Base-by-base conservation (phyloP, 1,140 invertebrate genomes). In the Leptestheria dahalacensis region DNA sequence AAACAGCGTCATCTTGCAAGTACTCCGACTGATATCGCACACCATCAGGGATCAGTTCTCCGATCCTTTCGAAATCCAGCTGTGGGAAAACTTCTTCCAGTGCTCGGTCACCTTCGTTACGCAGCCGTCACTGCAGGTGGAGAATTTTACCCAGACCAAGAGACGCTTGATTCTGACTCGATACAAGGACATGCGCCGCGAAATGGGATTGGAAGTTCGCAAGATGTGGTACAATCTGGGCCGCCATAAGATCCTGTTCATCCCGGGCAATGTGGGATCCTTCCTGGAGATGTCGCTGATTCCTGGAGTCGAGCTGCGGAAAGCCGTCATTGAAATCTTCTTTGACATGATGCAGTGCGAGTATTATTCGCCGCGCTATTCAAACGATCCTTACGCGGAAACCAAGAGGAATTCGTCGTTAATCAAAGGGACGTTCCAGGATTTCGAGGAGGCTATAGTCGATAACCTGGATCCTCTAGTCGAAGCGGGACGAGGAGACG, bases 321-420 rank as follows among this genome's bases (percentile, higher is more conserved):
- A 84, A 69, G 84, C 84, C 0, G 94, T 90, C 0, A 94, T 97
- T 66, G 92, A 91, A 3, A 89, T 97, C 60, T 97, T 97, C 74
- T 97, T 94, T 73, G 93, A 97, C 68, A 97, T 97, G 93, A 95
- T 97, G 89, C 85, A 91, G 69, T 91, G 88, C 65, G 93, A 97
- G 69, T 95, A 85, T 70, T 86, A 85, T 60, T 82, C 77, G 46
- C 78, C 79, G 0, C 73, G 75, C 20, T 23, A 46, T 68, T 49
- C 72, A n/a, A 70, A 74, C 49, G 78, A 81, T 65, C 77, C 77
- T 60, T 81, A 77, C 66, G 77, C 74, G 10, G 79, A 81, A 65
- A 80, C 78, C 3, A 82, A 81, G 66, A 70, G 78, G 33, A 79
- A 82, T 64, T 76, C 78, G 25, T 68, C 73, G 21, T 73, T 80